Base-by-base conservation (phyloP, 1,140 invertebrate genomes). In the Panulirus ornatus region DNA sequence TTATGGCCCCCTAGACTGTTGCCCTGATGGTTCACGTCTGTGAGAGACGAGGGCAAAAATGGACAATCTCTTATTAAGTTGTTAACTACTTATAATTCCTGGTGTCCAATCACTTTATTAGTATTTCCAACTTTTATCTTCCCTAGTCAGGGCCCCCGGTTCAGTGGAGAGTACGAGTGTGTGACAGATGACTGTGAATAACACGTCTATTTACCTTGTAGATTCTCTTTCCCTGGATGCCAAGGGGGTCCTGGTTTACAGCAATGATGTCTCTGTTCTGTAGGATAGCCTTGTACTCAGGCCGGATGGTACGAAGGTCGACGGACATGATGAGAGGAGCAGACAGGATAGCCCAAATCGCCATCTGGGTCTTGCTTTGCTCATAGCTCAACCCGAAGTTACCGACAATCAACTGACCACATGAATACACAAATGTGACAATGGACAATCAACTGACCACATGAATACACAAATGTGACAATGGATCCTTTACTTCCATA, bases 251-350 rank as follows among this genome's bases (percentile, higher is more conserved):
- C 84, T 94, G 94, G 91, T 94, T 93, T 16, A 94, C 92, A 34
- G 91, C 92, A 91, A 94, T 94, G n/a, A 93, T 92, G 47, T 92
- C 91, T 38, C 38, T 66, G 90, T 94, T 94, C 22, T 93, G 92
- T 16, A 94, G 91, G 81, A 94, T 94, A 16, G 92, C 91, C 71
- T 92, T 92, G 73, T 92, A 93, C 63, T 92, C 90, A 44, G 91
- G 85, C 22, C 92, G 73, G 70, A 94, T 93, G 42, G 84, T 92
- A 42, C 93, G 85, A 42, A 94, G 92, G 91, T 94, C 94, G 81
- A 94, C 94, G 1, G 94, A 94, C 93, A 94, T 94, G 16, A 94
- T 91, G n/a, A 94, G 91, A 16, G 94, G 94, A 34, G 94, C 94
- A 11, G 94, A 93, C 79, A 94, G 83, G 54, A 95, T 93, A 8